Evolutionary conservation across 2,113 vertebrate species (phyloP).

Genomic region (Pteronura brasiliensis): DNA sequence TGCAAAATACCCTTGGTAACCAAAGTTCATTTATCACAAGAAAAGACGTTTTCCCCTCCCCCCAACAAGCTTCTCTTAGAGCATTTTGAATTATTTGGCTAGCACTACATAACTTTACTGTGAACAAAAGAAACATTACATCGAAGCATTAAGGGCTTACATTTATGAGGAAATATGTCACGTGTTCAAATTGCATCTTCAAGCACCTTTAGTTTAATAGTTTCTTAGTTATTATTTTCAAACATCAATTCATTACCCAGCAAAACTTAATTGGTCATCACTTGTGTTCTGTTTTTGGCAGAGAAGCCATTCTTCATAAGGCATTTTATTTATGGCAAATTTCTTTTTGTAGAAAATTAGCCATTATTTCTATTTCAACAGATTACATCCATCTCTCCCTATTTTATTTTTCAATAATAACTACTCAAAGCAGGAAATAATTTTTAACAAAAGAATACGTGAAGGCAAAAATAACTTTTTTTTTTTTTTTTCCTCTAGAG

Average conservation of each 20-base stretch:
- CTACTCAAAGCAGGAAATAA: conserved; percentile 66
- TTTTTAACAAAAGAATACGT: conserved; percentile 58
- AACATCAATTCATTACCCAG: conserved; percentile 44
- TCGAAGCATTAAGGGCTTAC: conserved; percentile 71
- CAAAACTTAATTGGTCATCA: conserved; percentile 55
- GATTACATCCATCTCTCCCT: conserved; percentile 47
- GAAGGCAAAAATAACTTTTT: conserved; percentile 34
- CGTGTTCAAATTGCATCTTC: conserved; percentile 62
- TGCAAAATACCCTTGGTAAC: conserved; percentile 88
- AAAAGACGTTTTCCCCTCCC: conserved; percentile 62
- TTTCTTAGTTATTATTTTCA: conserved; percentile 27
- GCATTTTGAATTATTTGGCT: conserved; percentile 78
- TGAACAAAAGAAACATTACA: conserved; percentile 71
- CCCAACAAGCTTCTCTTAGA: conserved; percentile 80
- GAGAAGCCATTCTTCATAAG: conserved; percentile 77
- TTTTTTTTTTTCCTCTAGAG: background rate
- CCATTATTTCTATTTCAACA: conserved; percentile 69
- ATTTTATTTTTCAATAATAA: conserved; percentile 13
- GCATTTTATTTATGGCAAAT: conserved; percentile 72
- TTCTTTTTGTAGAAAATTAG: conserved; percentile 68
- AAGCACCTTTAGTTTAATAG: conserved; percentile 70
- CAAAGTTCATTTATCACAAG: conserved; percentile 84
- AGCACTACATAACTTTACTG: conserved; percentile 75
- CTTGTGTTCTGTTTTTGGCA: conserved; percentile 69
- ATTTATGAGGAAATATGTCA: conserved; percentile 72